Evolutionary conservation across 2,113 vertebrate genomes (phyloP).

Genomic region (Myrmecophaga tridactyla): DNA sequence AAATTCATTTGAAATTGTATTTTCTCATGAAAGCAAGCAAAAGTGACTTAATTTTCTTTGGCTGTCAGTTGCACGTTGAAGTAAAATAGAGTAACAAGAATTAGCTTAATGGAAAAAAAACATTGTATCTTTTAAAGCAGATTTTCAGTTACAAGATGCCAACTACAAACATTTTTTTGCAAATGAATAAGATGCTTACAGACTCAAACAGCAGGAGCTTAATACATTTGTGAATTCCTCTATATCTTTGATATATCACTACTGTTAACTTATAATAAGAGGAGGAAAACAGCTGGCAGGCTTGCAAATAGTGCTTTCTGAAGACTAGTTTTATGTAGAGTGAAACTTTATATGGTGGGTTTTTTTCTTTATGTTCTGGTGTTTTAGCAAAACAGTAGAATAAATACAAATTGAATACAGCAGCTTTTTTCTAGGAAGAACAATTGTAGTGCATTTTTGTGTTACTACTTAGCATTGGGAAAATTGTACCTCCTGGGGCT

Average conservation of each 20-base stretch:
- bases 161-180: background rate
- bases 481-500: slow-evolving; percentile 48
- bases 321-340: background rate
- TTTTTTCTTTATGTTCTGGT: slow-evolving; percentile 34
- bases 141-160: slow-evolving; percentile 4
- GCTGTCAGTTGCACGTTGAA: slow-evolving; percentile 15
- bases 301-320: slow-evolving; percentile 50
- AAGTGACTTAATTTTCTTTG: slow-evolving; percentile 15
- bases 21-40: slow-evolving; percentile 39
- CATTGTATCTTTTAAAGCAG: background rate
- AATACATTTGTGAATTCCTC: slow-evolving; percentile 24
- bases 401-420: slow-evolving; percentile 29
- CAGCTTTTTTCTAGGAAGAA: background rate
- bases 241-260: slow-evolving; percentile 19
- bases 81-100: slow-evolving; percentile 8
- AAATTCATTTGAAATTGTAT: slow-evolving; percentile 1
- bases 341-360: background rate
- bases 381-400: slow-evolving; percentile 52
- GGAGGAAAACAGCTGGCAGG: slow-evolving; percentile 22
- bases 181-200: background rate
- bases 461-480: background rate
- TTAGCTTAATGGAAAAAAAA: slow-evolving; percentile 26
- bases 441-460: background rate
- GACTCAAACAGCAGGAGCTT: background rate
- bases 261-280: slow-evolving; percentile 45